These are phyloP conservation scores for Microtus richardsoni DNA, from an alignment of 2,113 vertebrate genomes.

Conservation along the genomic window DNA sequence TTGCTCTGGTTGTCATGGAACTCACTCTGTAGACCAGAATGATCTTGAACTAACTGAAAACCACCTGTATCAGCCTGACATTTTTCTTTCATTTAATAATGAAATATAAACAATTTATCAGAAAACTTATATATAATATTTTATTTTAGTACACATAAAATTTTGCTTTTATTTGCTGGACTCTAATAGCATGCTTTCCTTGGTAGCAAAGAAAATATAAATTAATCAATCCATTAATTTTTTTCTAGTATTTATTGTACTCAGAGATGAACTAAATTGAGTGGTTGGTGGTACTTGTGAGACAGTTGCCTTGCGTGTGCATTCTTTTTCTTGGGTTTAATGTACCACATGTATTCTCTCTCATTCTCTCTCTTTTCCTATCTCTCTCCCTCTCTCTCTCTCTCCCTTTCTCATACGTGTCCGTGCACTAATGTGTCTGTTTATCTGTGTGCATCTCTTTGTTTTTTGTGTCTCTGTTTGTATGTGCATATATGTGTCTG, in stretches of 20 bases:
- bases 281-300: neutral
- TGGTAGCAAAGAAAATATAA: neutral
- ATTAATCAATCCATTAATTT: neutral
- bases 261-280: neutral
- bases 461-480: neutral
- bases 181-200: neutral
- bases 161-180: constrained; percentile 4
- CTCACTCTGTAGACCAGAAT: too few species aligned
- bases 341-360: accelerated
- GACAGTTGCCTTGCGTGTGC: accelerated
- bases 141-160: neutral
- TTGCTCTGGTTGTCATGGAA: too few species aligned
- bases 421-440: accelerated
- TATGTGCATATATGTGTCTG: neutral
- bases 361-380: neutral
- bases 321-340: neutral
- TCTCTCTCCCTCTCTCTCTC: neutral
- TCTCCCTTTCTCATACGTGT: too few species aligned
- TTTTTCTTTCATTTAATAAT: neutral
- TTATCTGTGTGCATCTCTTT: neutral
- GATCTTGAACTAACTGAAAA: too few species aligned
- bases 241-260: neutral
- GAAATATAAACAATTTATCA: neutral
- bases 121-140: neutral
- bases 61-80: too few species aligned